Evolutionary conservation across 2,797 vertebrate species (phyloP), one percentile per base, ranked within the genome.

Genomic region (Melanotaenia parkinsoni): DNA sequence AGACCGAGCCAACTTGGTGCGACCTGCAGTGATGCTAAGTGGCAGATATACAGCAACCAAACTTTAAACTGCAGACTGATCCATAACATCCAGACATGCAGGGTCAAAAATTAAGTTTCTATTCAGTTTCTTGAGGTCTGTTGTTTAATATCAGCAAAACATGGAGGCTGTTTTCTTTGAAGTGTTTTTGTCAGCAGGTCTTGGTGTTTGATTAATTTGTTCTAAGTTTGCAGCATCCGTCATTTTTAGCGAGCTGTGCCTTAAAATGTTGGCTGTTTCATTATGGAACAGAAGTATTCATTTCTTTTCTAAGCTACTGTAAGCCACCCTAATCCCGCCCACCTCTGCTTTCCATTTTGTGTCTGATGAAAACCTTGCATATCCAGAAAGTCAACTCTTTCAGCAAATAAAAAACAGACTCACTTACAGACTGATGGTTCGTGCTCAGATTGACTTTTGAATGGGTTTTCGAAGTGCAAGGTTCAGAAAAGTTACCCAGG

Each of bases 301-400:
- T 84, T 83, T 80, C 73, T 40, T 58, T 62, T 77, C 66, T 81
- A 71, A 88, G 74, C 74, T 56, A 76, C 76, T 73, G 79, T 81
- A 85, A 86, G 60, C 77, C 57, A 18, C 56, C 63, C 69, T 86
- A 82, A 89, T 88, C 80, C 80, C 73, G 68, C 58, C 72, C n/a
- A 47, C 73, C 81, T 82, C 81, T 67, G 79, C 72, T 1, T 71
- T 74, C 70, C 69, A 77, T 82, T 84, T 83, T 77, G 73, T 70
- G 14, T 14, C 76, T 84, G 81, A 86, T 81, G 75, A 74, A 86
- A 86, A 84, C 51, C 50, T 61, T 14, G 57, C 58, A 56, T 68
- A 66, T 82, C 77, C 68, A 45, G 40, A 83, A 81, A 83, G 56
- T 75, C 65, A 80, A 77, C 88, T 85, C 83, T 33, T 72, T 37